These are phyloP conservation scores for Lasioglossum albipes DNA, from an alignment of 1,140 invertebrate genomes.

Conservation along the genomic window DNA sequence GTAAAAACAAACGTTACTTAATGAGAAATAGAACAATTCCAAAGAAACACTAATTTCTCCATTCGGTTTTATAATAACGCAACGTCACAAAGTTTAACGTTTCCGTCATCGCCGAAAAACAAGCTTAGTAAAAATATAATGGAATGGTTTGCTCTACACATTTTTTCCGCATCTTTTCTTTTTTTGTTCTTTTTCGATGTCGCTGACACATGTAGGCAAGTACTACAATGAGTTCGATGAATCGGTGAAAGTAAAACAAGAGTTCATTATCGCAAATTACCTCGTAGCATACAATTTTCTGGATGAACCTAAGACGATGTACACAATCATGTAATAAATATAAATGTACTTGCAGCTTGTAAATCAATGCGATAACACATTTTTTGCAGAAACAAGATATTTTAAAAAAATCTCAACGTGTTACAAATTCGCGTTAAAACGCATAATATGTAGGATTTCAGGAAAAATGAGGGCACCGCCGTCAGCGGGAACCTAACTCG, in stretches of 20 bases:
- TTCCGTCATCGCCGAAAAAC: slow-evolving; percentile 19
- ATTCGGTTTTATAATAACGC: background rate
- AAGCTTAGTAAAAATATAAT: slow-evolving; percentile 39
- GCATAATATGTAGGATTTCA: too few species aligned
- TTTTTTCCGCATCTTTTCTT: background rate
- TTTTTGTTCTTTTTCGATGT: slow-evolving; percentile 1
- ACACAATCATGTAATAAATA: slow-evolving; percentile 42
- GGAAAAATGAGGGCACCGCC: too few species aligned
- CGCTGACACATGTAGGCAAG: slow-evolving; percentile 27
- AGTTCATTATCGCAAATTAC: slow-evolving; percentile 23
- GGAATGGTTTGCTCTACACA: slow-evolving; percentile 46
- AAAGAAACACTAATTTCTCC: slow-evolving; percentile 13
- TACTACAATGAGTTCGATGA: slow-evolving; percentile 16
- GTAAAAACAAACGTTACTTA: slow-evolving; percentile 22
- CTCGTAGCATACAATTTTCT: background rate
- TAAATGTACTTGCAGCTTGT: slow-evolving; percentile 21
- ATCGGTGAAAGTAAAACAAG: background rate
- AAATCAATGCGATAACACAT: slow-evolving; percentile 26
- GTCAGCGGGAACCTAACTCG: too few species aligned
- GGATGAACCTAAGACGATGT: background rate
- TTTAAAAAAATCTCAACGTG: slow-evolving; percentile 27
- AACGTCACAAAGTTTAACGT: background rate
- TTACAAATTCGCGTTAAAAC: slow-evolving; percentile 29
- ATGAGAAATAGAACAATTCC: slow-evolving; percentile 17
- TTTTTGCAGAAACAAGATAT: slow-evolving; percentile 9